These are phyloP conservation scores for Rhagoletis pomonella DNA, from an alignment of 1,140 invertebrate genomes.

Conservation along the genomic window DNA sequence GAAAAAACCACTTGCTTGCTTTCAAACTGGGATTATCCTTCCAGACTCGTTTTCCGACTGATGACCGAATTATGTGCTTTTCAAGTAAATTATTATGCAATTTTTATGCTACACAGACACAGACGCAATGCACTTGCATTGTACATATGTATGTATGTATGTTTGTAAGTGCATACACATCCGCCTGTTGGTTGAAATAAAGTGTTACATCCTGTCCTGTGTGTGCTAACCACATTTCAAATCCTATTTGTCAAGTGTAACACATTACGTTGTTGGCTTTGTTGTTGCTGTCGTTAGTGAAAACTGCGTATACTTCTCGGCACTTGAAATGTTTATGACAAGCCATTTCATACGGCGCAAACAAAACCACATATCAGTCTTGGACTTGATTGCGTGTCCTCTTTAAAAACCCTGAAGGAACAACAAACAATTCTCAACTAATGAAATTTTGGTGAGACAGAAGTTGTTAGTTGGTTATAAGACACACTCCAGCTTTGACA, in stretches of 20 bases:
- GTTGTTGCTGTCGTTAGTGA: not conserved
- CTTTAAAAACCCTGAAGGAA: no score
- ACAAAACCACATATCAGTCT: conserved; percentile 31
- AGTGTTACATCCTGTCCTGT: conserved; percentile 3
- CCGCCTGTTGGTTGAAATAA: not conserved
- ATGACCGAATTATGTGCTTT: conserved; percentile 51
- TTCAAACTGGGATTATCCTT: conserved; percentile 20
- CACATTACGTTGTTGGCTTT: not conserved
- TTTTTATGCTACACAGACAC: not conserved
- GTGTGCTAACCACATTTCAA: conserved; percentile 15
- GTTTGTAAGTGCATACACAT: not conserved
- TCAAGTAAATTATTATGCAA: conserved; percentile 42
- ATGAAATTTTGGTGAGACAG: no score
- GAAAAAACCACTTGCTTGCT: not conserved
- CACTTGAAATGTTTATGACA: conserved; percentile 11
- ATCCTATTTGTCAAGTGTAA: conserved; percentile 40
- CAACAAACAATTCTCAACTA: not conserved
- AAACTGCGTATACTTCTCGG: not conserved
- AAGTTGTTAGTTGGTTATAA: no score
- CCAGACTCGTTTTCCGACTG: conserved; percentile 39
- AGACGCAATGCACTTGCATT: not conserved
- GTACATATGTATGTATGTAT: not conserved
- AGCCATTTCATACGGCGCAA: not conserved
- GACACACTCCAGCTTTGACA: no score
- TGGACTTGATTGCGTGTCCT: not conserved